A percentile compares a stretch with the other conserved stretches of the same genome.
Conservation (phyloP, 2,797 vertebrate genomes). For the Argyrosomus regius region DNA sequence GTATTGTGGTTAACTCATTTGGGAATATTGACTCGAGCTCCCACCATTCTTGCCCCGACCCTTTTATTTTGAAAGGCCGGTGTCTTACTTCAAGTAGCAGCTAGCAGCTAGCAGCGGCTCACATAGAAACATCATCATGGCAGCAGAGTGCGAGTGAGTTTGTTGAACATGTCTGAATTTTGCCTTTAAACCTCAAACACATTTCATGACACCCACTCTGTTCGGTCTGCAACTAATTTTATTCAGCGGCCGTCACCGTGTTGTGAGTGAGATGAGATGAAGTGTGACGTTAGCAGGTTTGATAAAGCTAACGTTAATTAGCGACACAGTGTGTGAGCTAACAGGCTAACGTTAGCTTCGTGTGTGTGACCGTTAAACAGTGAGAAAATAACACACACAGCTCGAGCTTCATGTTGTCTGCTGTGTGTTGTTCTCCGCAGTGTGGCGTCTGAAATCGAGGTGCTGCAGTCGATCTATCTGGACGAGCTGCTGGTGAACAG, state of each 20-base stretch:
- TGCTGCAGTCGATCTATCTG: constrained; percentile 95
- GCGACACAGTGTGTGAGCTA: constrained; percentile 39
- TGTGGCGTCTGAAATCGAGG: constrained; percentile 91
- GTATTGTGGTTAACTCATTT: background rate
- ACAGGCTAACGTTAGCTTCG: constrained; percentile 43
- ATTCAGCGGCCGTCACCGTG: too few relatives aligned
- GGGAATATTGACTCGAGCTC: background rate
- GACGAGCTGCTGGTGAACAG: constrained; percentile 89
- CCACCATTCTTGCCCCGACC: too few relatives aligned
- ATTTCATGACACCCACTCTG: accelerated
- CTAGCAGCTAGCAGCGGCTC: constrained; percentile 7
- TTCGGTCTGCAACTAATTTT: accelerated
- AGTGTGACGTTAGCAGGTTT: background rate
- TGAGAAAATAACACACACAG: background rate
- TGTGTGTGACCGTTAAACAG: background rate
- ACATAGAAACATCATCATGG: constrained; percentile 70
- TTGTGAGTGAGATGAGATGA: background rate
- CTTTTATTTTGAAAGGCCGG: constrained; percentile 31
- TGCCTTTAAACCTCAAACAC: background rate
- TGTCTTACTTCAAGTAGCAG: background rate
- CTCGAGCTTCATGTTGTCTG: too few relatives aligned
- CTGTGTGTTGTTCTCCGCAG: constrained; percentile 56
- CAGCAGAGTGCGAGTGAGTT: constrained; percentile 87
- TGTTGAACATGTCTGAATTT: constrained; percentile 7
- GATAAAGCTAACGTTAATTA: background rate